Evolutionary conservation across 2,113 vertebrate genomes (phyloP).

Genomic region (Phylloscopus whistleri): DNA sequence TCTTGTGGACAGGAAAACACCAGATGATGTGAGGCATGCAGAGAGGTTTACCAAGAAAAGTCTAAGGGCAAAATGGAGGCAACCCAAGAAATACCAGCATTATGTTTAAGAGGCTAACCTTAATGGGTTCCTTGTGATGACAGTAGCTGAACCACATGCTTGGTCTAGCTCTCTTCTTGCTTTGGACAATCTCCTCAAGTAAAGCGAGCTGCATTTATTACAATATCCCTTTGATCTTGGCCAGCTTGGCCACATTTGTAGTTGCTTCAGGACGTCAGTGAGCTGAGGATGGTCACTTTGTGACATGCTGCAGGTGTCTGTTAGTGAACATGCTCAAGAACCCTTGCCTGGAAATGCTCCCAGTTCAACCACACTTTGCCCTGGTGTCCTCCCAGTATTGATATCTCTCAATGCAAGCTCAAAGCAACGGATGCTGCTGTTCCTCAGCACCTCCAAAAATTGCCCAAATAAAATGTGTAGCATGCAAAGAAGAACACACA

Average conservation of each 20-base stretch:
- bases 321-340: background rate
- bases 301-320: background rate
- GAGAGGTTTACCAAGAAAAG: background rate
- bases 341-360: background rate
- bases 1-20: background rate
- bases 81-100: background rate
- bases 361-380: background rate
- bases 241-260: background rate
- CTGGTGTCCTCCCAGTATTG: background rate
- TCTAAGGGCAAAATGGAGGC: background rate
- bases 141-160: accelerated
- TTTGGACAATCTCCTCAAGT: background rate
- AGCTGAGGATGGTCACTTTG: background rate
- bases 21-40: background rate
- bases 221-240: background rate
- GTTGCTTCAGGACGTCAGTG: background rate
- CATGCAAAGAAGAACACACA: background rate
- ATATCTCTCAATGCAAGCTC: background rate
- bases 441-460: background rate
- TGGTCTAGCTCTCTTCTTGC: background rate
- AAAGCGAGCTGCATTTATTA: background rate
- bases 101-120: background rate
- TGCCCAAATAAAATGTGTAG: background rate
- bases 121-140: background rate
- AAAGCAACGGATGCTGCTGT: background rate